phyloP scores from a whole-genome alignment of 1,140 invertebrate genomes.

The Zaprionus inermis region DNA sequence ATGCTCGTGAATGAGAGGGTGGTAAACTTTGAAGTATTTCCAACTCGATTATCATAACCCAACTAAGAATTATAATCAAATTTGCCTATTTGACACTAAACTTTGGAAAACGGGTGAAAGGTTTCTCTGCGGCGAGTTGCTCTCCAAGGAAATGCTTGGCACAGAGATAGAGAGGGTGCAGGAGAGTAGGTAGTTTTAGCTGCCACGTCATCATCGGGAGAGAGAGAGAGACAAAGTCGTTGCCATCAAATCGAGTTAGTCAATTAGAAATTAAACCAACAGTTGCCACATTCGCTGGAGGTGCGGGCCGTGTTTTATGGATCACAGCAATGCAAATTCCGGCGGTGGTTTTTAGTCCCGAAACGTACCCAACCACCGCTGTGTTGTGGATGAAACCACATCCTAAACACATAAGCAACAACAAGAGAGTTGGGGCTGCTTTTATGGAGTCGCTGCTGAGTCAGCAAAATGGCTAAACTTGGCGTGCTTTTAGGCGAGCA shows the following conservation, averaged over 20 bases:
- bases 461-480: background rate
- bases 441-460: background rate
- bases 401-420: background rate
- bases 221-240: background rate
- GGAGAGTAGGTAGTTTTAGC: background rate
- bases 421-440: background rate
- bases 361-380: background rate
- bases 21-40: constrained; percentile 76
- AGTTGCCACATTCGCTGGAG: background rate
- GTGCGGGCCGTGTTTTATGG: background rate
- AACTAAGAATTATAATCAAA: constrained; percentile 77
- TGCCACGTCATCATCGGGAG: constrained; percentile 26
- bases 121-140: background rate
- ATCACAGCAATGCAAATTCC: constrained; percentile 9
- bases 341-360: background rate
- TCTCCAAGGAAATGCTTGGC: constrained; percentile 1
- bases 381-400: background rate
- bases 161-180: background rate
- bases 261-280: constrained; percentile 78
- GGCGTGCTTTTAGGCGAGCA: constrained; percentile 15
- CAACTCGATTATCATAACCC: constrained; percentile 79
- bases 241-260: constrained; percentile 70
- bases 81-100: constrained; percentile 80
- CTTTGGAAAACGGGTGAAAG: constrained; percentile 42
- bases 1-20: background rate